Percentiles rank a stretch among this genome's conserved stretches.
Evolutionary conservation across 2,113 vertebrate genomes (phyloP).

Genomic region (Aegithalos caudatus): DNA sequence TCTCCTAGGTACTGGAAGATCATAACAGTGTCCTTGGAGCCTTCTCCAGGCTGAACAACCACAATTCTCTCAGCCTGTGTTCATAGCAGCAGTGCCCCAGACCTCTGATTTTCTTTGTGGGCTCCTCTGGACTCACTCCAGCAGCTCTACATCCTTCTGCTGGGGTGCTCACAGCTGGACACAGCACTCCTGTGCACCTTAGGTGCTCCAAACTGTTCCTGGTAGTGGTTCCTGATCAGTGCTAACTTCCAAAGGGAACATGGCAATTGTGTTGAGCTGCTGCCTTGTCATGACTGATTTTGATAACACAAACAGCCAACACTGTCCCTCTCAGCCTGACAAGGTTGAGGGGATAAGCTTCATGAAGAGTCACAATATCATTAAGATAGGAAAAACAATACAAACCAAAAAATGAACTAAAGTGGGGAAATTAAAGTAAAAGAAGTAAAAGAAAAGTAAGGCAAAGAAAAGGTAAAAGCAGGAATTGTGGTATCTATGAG

Average conservation of each 20-base stretch:
- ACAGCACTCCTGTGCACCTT: not conserved
- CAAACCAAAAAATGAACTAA: accelerated
- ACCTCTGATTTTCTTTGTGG: not conserved
- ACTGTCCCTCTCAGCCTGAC: not conserved
- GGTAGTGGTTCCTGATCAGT: not conserved
- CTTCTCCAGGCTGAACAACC: not conserved
- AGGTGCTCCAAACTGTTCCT: not conserved
- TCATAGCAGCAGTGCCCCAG: not conserved
- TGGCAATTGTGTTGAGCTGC: accelerated
- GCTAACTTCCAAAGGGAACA: not conserved
- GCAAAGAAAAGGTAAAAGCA: not conserved
- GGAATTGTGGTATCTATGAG: not conserved
- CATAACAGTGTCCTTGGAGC: not conserved
- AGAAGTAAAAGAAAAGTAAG: not conserved
- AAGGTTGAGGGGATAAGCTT: not conserved
- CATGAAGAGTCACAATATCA: not conserved
- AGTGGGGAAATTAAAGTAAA: accelerated
- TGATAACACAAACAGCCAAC: not conserved
- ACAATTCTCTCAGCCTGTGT: not conserved
- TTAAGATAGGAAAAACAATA: not conserved
- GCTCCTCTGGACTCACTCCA: not conserved
- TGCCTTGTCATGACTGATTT: not conserved
- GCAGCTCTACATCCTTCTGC: not conserved
- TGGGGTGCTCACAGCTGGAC: not conserved
- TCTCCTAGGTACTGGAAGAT: not conserved